A percentile compares a stretch with the other conserved stretches of the same genome.
phyloP scores from a whole-genome alignment of 2,888 invertebrate species.

The Philereme transversata region DNA sequence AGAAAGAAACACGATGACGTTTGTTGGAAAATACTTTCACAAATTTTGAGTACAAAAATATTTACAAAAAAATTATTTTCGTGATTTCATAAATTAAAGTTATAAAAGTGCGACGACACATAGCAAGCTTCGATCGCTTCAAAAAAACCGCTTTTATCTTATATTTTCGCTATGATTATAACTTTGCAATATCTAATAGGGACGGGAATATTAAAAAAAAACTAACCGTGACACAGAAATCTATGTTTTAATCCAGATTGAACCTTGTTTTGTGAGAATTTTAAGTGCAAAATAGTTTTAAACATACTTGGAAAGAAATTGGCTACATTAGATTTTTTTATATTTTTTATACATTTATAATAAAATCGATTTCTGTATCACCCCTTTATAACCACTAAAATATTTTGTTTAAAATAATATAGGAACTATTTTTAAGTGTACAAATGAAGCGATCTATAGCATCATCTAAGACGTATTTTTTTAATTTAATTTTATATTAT shows the following conservation, averaged over 20 bases:
- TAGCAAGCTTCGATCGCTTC: slow-evolving; percentile 43
- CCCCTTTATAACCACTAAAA: slow-evolving; percentile 11
- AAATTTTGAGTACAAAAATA: no score
- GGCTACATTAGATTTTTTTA: background rate
- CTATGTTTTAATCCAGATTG: background rate
- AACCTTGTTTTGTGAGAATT: no score
- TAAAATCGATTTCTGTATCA: slow-evolving; percentile 8
- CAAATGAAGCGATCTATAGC: slow-evolving; percentile 40
- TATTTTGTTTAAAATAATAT: slow-evolving; percentile 31
- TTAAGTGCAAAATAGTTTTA: no score
- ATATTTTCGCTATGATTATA: slow-evolving; percentile 33
- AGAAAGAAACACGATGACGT: no score
- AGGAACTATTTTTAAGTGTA: slow-evolving; percentile 43
- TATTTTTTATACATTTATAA: background rate
- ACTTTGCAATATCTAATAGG: slow-evolving; percentile 35
- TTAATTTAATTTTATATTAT: slow-evolving; percentile 32
- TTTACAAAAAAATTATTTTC: no score
- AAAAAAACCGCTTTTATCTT: slow-evolving; percentile 22
- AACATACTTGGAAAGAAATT: no score
- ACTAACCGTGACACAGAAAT: slow-evolving; percentile 26
- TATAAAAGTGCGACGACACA: slow-evolving; percentile 32
- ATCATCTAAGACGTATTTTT: slow-evolving; percentile 37
- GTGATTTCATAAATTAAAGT: background rate
- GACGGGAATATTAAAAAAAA: slow-evolving; percentile 35
- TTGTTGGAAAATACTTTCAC: no score